phyloP scores from a whole-genome alignment of 2,888 invertebrate genomes.

The Nesidiocoris tenuis region DNA sequence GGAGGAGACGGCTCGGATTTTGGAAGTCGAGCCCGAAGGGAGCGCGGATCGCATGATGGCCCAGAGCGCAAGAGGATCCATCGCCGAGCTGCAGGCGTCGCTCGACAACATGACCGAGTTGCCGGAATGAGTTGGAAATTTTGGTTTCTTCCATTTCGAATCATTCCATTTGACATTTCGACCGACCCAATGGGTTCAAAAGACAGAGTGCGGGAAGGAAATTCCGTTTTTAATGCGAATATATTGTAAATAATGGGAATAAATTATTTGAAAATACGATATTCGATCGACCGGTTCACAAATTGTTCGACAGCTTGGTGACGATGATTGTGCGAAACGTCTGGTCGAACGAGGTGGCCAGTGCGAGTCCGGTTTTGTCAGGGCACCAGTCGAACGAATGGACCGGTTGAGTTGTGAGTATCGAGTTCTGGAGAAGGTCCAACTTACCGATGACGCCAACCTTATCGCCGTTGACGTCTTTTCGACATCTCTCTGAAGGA shows the following conservation, averaged over 20 bases:
- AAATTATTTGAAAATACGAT: too few relatives aligned
- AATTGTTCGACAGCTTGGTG: conserved; percentile 68
- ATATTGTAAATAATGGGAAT: too few relatives aligned
- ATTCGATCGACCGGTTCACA: neutral
- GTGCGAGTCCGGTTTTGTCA: conserved; percentile 83
- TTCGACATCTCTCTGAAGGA: conserved; percentile 71
- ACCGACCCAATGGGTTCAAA: too few relatives aligned
- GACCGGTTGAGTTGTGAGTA: conserved; percentile 83
- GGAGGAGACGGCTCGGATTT: conserved; percentile 51
- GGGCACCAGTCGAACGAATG: conserved; percentile 88
- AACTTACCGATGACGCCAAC: conserved; percentile 76
- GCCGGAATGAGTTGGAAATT: conserved; percentile 19
- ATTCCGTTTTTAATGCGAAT: too few relatives aligned
- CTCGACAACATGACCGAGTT: conserved; percentile 53
- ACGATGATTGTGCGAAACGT: conserved; percentile 79
- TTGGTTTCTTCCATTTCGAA: too few relatives aligned
- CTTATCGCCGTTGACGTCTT: conserved; percentile 69
- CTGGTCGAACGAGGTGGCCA: conserved; percentile 91
- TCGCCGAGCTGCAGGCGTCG: conserved; percentile 55
- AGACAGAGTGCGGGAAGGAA: too few relatives aligned
- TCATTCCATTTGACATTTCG: too few relatives aligned
- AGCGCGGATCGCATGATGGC: conserved; percentile 51
- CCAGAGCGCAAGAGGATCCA: conserved; percentile 40
- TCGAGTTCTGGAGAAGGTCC: conserved; percentile 73
- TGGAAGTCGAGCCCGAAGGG: conserved; percentile 52